Evolutionary conservation across 2,888 invertebrate species (phyloP), one percentile per base, ranked within the genome.

Genomic region (Drosophila mayaguana): DNA sequence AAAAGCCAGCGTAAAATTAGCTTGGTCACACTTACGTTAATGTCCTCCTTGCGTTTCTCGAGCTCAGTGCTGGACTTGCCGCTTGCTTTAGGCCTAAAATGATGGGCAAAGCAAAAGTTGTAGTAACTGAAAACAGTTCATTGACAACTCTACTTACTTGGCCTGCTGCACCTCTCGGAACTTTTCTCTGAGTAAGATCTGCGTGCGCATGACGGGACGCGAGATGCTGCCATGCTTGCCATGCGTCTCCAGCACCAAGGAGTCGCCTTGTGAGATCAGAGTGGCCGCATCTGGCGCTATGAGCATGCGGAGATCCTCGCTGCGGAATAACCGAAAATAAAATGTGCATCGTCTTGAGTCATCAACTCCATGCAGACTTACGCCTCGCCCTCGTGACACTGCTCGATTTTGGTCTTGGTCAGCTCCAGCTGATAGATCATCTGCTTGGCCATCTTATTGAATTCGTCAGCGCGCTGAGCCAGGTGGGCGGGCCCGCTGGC

Each of bases 241-340:
- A 91, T 96, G 96, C n/a, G 94, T 94, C 45, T 94, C 94, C 91
- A 96, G 94, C 32, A 96, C 95, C 48, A 97, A 93, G 65, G 95
- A 95, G 92, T 97, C 96, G 0, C 97, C 96, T 89, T 95, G 95
- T 20, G 96, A 96, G 76, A 97, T 96, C 38, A 96, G 93, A 65
- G 95, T 95, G 8, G 96, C 96, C 68, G 96, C 96, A 91, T 96
- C 96, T 3, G 96, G 96, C 14, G 96, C 96, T 74, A 96, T 93
- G 2, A 90, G 69, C 67, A 93, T 81, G 55, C 92, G 91, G 12
- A 93, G 78, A 71, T 93, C 92, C 72, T 93, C 93, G 55, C 93
- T 93, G 16, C 4, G 38, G 53, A 11, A 36, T 8, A 36, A 38
- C 18, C 7, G 7, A 9, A 2, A 25, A 3, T 9, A 28, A 0